These are phyloP conservation scores for Brienomyrus longianalis DNA, from an alignment of 2,113 vertebrate genomes.

Conservation along the genomic window DNA sequence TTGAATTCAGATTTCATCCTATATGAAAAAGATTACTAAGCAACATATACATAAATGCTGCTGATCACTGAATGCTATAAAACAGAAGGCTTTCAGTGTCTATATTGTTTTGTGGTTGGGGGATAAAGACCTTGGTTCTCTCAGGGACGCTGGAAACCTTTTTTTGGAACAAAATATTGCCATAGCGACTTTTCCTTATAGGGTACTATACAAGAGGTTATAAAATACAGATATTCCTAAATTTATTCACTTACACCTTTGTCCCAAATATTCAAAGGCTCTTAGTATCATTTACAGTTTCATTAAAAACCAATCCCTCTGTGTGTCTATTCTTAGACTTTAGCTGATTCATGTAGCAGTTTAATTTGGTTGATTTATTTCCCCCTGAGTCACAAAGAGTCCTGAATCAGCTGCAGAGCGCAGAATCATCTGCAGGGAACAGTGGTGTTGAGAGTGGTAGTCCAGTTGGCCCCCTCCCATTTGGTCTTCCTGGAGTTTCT, in stretches of 20 bases:
- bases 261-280: not conserved
- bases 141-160: not conserved
- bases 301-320: not conserved
- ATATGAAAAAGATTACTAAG: not conserved
- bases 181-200: not conserved
- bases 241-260: not conserved
- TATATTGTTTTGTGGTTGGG: not conserved
- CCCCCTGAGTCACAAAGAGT: slow-evolving; percentile 46
- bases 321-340: slow-evolving; percentile 29
- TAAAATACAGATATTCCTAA: not conserved
- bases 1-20: not conserved
- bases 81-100: not conserved
- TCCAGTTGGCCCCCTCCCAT: slow-evolving; percentile 25
- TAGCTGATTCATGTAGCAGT: slow-evolving; percentile 40
- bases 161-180: not conserved
- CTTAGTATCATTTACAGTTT: not conserved
- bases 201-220: not conserved
- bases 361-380: slow-evolving; percentile 38
- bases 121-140: not conserved
- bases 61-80: not conserved
- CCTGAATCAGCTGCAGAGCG: slow-evolving; percentile 31
- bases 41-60: not conserved
- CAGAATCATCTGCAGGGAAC: slow-evolving; percentile 57
- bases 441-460: slow-evolving; percentile 25
- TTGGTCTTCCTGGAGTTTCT: not conserved